phyloP scores from a whole-genome alignment of 2,113 vertebrate genomes.

The Macquaria ambigua region DNA sequence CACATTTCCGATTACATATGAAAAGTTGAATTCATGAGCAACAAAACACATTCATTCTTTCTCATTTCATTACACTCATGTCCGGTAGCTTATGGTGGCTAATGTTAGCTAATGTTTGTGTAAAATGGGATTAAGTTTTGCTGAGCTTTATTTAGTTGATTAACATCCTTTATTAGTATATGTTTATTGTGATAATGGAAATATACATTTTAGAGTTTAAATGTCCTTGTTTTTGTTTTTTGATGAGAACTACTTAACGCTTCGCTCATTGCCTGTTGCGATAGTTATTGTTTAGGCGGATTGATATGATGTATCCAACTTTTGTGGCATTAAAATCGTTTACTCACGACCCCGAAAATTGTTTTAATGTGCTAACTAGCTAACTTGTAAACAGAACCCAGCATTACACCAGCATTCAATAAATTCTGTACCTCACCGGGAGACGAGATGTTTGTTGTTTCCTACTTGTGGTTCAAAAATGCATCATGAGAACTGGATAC shows the following conservation, averaged over 20 bases:
- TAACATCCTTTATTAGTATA: background rate
- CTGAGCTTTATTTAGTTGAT: background rate
- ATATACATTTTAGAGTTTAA: background rate
- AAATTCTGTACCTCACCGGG: background rate
- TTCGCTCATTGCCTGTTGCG: background rate
- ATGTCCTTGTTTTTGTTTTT: background rate
- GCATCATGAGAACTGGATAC: background rate
- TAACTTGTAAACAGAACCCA: background rate
- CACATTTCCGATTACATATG: background rate
- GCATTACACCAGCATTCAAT: background rate
- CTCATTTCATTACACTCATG: background rate
- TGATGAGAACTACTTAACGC: background rate
- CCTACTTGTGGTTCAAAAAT: background rate
- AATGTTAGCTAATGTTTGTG: background rate
- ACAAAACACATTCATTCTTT: background rate
- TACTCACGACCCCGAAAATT: too few relatives aligned
- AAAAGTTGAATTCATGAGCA: background rate
- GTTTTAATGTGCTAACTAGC: background rate
- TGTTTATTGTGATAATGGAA: background rate
- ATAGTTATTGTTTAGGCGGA: background rate
- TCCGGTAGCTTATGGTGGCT: background rate
- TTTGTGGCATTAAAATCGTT: background rate
- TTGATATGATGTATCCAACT: background rate
- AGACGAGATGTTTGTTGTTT: too few relatives aligned
- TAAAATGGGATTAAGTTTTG: background rate